phyloP scores from a whole-genome alignment of 2,797 vertebrate species.

The Oreochromis grahami region DNA sequence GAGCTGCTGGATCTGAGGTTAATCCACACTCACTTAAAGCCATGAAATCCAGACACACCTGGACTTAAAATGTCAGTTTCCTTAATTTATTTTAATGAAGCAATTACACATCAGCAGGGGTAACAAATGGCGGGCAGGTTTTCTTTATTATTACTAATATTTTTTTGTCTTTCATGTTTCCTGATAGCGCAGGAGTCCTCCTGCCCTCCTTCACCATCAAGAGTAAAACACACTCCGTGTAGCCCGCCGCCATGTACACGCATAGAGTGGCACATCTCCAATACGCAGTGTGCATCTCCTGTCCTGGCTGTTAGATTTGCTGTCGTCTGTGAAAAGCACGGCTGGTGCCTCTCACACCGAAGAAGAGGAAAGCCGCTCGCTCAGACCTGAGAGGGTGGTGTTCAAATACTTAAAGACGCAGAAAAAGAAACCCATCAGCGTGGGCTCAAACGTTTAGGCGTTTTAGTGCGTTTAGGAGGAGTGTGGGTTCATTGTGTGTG shows the following conservation, averaged over 20 bases:
- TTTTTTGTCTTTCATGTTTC: neutral
- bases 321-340: constrained; percentile 26
- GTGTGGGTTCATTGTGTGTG: neutral
- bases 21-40: neutral
- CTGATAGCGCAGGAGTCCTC: neutral
- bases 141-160: neutral
- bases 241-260: constrained; percentile 47
- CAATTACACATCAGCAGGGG: neutral
- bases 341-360: neutral
- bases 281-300: constrained; percentile 51
- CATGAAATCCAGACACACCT: neutral
- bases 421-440: neutral
- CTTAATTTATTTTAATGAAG: neutral
- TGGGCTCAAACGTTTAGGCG: neutral
- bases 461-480: neutral
- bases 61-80: neutral
- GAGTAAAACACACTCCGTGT: constrained; percentile 39
- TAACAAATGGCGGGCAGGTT: constrained; percentile 14
- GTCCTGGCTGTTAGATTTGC: constrained; percentile 16
- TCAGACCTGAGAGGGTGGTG: constrained; percentile 20
- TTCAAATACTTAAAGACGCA: neutral
- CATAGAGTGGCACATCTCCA: constrained; percentile 58
- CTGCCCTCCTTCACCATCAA: constrained; percentile 2
- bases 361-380: neutral
- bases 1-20: neutral